Conservation (phyloP, 2,797 vertebrate genomes). For the Anguilla anguilla region DNA sequence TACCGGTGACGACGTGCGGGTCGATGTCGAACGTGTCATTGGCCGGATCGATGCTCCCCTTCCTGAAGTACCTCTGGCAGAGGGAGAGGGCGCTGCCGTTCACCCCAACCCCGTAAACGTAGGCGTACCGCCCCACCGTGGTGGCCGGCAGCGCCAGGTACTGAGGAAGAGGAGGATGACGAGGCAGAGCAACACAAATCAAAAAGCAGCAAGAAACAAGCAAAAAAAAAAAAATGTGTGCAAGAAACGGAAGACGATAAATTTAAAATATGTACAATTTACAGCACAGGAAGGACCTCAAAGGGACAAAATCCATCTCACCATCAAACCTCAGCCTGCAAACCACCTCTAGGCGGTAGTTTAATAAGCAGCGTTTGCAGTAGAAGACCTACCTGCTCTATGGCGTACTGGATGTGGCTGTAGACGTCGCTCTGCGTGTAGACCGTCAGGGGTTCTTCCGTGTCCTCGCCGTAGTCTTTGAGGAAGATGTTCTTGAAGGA, state of each 20-base stretch:
- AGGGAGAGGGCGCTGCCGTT: slow-evolving; percentile 79
- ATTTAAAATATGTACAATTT: background rate
- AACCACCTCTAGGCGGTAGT: background rate
- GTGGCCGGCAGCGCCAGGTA: slow-evolving; percentile 79
- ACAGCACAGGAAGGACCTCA: background rate
- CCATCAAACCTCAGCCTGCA: background rate
- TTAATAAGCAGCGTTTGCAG: background rate
- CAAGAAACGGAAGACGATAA: background rate
- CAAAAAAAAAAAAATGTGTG: background rate
- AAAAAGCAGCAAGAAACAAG: background rate
- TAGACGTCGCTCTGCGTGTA: slow-evolving; percentile 79
- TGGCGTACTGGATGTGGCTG: slow-evolving; percentile 68
- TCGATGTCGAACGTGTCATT: slow-evolving; percentile 94
- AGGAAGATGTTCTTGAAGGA: slow-evolving; percentile 91
- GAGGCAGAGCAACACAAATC: background rate
- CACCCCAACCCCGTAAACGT: slow-evolving; percentile 63
- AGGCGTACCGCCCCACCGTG: slow-evolving; percentile 82
- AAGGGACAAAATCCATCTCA: background rate
- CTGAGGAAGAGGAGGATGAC: slow-evolving; percentile 56
- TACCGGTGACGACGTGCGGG: slow-evolving; percentile 80
- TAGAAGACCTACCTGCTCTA: slow-evolving; percentile 78
- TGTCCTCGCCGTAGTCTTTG: slow-evolving; percentile 74
- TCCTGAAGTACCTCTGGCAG: slow-evolving; percentile 83
- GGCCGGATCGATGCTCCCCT: slow-evolving; percentile 83
- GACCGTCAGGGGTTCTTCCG: slow-evolving; percentile 69